A percentile compares a stretch with the other conserved stretches of the same genome.
These are phyloP conservation scores for Distichodus sexfasciatus DNA, from an alignment of 2,797 vertebrate genomes.

Conservation along the genomic window DNA sequence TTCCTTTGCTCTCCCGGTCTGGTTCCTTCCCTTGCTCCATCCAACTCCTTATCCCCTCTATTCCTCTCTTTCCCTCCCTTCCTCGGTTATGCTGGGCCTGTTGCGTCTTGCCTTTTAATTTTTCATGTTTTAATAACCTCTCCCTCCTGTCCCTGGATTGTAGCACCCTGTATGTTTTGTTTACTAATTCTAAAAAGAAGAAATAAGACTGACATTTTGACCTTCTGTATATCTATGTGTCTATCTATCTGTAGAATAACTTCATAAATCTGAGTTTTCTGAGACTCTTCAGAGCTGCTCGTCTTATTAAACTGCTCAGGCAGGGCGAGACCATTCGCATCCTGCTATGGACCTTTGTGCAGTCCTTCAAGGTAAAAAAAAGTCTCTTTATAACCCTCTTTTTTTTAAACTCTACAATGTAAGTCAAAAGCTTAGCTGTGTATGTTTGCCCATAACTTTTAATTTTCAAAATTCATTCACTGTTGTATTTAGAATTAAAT, in stretches of 20 bases:
- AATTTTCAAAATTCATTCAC: no score
- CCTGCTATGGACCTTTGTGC: constrained; percentile 95
- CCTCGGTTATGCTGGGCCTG: constrained; percentile 48
- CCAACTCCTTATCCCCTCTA: constrained; percentile 23
- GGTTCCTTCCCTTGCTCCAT: constrained; percentile 23
- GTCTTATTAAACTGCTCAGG: constrained; percentile 94
- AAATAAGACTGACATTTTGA: not conserved
- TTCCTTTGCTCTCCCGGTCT: constrained; percentile 44
- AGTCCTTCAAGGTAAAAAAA: constrained; percentile 88
- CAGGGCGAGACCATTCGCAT: constrained; percentile 97
- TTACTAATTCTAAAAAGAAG: not conserved
- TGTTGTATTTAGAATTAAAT: no score
- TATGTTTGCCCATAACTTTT: not conserved
- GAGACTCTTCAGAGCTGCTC: constrained; percentile 93
- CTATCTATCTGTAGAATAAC: constrained; percentile 77
- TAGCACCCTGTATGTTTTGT: constrained; percentile 8
- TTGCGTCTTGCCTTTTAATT: constrained; percentile 45
- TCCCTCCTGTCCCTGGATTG: constrained; percentile 18
- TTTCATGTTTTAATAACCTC: constrained; percentile 29
- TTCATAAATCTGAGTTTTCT: constrained; percentile 98
- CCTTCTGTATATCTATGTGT: not conserved
- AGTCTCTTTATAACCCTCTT: no score
- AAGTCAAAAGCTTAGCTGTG: no score
- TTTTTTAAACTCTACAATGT: no score
- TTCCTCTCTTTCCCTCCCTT: constrained; percentile 28